Base-by-base conservation (phyloP, 2,888 invertebrate species). In the Macaria liturata region DNA sequence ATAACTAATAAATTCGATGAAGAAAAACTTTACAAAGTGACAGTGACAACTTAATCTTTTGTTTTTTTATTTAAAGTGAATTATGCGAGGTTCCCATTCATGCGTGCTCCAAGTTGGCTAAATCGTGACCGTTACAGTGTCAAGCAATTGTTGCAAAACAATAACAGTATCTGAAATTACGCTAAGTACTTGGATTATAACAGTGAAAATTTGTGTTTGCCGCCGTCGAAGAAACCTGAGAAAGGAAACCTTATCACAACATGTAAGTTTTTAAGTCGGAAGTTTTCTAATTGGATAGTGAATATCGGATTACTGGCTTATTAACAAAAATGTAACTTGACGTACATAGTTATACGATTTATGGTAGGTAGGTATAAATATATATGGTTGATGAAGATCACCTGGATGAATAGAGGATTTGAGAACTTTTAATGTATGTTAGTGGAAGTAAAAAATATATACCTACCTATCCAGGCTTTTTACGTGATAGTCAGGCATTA, bases 241-340 rank as follows among this genome's bases (percentile, higher is more conserved):
- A 61, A 42, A 70, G 76, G 81, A 84, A 83, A 71, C 80, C 80
- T 66, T 75, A 70, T 70, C 67, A 72, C 77, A 74, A 76, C 80
- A 77, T 77, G 84, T 83, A 72, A 76, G 75, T 76, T 66, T 54
- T 58, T 50, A 61, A 60, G 62, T 75, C 67, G 64, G 66, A 71
- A 76, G 68, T 68, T 68, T 63, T 54, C 72, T 81, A 81, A 84
- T 83, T 78, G 77, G 81, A 82, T 83, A 71, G 60, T 56, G 63
- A 62, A 69, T 64, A 71, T 65, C 51, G 57, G 55, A 56, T 60
- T 46, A 52, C 54, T 30, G 58, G 64, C 20, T 20, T 20, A 20
- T 20, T 20, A 20, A 20, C 20, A 20, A 20, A 20, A 20, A 20
- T 20, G 20, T 20, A 1, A 20, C 20, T 20, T 20, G 20, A 20